These are phyloP conservation scores for Bufo bufo DNA, from an alignment of 2,113 vertebrate genomes.

Conservation along the genomic window DNA sequence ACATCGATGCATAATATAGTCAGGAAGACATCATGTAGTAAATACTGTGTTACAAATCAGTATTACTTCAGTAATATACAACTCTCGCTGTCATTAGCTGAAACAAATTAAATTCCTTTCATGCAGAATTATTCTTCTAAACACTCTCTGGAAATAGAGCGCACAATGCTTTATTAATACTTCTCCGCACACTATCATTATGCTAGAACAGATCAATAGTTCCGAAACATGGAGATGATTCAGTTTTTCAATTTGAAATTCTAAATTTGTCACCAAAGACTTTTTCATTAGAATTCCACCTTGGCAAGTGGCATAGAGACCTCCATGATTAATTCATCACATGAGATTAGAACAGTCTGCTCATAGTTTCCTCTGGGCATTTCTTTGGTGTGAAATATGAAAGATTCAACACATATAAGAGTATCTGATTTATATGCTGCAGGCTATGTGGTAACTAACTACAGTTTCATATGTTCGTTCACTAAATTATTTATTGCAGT, in stretches of 20 bases:
- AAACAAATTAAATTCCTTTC: background rate
- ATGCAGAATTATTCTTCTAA: background rate
- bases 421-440: constrained; percentile 71
- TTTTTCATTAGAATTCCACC: constrained; percentile 63
- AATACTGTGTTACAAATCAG: background rate
- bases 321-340: constrained; percentile 73
- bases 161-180: background rate
- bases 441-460: constrained; percentile 64
- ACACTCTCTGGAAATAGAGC: background rate
- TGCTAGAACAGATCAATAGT: constrained; percentile 26
- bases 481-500: constrained; percentile 63
- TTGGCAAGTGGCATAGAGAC: constrained; percentile 63
- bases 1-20: background rate
- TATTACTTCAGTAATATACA: background rate
- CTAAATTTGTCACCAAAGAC: constrained; percentile 57
- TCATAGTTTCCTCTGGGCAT: constrained; percentile 69
- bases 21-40: background rate
- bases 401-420: constrained; percentile 72
- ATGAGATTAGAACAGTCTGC: constrained; percentile 67
- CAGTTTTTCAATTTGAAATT: constrained; percentile 60
- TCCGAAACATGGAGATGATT: constrained; percentile 53
- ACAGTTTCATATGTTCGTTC: constrained; percentile 60
- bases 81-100: background rate
- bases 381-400: constrained; percentile 73
- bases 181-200: background rate